These are phyloP conservation scores for Panthera uncia DNA, from an alignment of 2,113 vertebrate species.

Conservation along the genomic window DNA sequence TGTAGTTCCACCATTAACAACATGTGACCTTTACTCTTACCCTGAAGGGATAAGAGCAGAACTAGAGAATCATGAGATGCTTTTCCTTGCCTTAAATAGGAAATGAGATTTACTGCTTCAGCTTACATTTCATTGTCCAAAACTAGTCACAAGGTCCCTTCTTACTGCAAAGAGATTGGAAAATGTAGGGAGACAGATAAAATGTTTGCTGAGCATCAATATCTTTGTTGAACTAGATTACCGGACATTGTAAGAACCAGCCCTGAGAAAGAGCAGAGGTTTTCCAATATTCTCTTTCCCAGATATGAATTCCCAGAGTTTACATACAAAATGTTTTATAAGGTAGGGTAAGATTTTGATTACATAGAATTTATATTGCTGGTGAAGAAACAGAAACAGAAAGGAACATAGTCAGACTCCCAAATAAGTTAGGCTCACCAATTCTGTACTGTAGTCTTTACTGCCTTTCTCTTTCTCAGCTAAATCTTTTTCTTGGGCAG, in stretches of 20 bases:
- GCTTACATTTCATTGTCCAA: not conserved
- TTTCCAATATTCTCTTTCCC: not conserved
- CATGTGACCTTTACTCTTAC: not conserved
- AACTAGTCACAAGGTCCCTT: not conserved
- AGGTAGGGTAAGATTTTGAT: not conserved
- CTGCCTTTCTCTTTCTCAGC: not conserved
- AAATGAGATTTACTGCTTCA: not conserved
- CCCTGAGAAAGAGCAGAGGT: not conserved
- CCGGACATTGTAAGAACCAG: not conserved
- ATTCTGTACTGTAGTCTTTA: not conserved
- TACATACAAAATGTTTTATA: not conserved
- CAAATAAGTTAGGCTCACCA: not conserved
- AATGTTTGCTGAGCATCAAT: not conserved
- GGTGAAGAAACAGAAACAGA: not conserved
- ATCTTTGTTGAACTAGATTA: not conserved
- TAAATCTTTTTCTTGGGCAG: too few species aligned
- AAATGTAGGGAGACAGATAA: not conserved
- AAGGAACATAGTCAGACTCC: not conserved
- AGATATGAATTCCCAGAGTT: not conserved
- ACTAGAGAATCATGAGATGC: not conserved
- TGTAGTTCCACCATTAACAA: not conserved
- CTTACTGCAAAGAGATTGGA: not conserved
- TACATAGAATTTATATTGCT: not conserved
- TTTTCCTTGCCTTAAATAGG: not conserved
- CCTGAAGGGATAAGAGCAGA: not conserved